Percentiles rank a stretch among this genome's conserved stretches.
phyloP scores from a whole-genome alignment of 2,113 vertebrate species.

The Prionailurus viverrinus region DNA sequence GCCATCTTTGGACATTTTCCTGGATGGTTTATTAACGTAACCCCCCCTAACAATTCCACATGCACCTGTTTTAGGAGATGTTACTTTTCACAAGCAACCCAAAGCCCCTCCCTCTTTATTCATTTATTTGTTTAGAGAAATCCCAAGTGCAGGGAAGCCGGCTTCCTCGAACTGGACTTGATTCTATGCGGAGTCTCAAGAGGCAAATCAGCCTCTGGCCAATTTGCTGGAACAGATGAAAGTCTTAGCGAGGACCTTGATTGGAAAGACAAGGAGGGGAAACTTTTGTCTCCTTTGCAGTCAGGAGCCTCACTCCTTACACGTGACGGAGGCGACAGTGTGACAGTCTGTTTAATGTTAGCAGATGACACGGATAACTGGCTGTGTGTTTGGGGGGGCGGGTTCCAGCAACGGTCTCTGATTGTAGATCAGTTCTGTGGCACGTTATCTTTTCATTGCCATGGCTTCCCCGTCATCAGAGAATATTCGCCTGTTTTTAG shows the following conservation, averaged over 20 bases:
- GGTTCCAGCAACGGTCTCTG: not conserved
- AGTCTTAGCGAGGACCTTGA: slow-evolving; percentile 42
- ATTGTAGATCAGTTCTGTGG: not conserved
- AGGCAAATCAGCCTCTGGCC: slow-evolving; percentile 6
- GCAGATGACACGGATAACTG: not conserved
- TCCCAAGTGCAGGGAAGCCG: not conserved
- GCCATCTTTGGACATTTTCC: not conserved
- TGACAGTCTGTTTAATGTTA: accelerated
- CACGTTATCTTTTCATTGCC: not conserved
- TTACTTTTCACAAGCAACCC: not conserved
- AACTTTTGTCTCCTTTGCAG: slow-evolving; percentile 46
- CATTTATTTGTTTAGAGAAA: not conserved
- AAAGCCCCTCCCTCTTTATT: not conserved
- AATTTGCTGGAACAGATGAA: slow-evolving; percentile 64
- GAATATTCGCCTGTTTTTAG: slow-evolving; percentile 25
- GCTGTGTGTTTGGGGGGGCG: no score
- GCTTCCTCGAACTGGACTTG: slow-evolving; percentile 42
- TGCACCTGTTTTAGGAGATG: not conserved
- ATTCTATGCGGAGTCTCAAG: not conserved
- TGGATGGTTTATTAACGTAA: not conserved
- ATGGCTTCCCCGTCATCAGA: not conserved
- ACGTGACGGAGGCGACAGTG: not conserved
- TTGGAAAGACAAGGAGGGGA: slow-evolving; percentile 46
- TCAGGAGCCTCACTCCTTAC: slow-evolving; percentile 62
- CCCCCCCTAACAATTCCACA: not conserved